Evolutionary conservation across 2,888 invertebrate species (phyloP), one percentile per base, ranked within the genome.

Genomic region (Limnephilus rhombicus): DNA sequence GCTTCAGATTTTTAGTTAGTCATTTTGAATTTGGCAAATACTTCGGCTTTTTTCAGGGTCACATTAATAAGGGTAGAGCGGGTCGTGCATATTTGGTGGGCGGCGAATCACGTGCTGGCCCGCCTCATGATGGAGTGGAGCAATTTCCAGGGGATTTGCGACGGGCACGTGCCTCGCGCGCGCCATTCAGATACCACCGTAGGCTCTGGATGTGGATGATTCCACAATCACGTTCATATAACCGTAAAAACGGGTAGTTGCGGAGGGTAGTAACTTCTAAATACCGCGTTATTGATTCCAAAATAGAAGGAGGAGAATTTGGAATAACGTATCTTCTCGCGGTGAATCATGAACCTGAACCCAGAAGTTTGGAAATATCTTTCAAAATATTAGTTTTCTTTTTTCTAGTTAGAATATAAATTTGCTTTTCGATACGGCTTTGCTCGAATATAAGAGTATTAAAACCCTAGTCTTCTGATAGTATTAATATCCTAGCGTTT

Each of bases 91-190:
- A 83, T 83, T 83, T 83, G 13, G 3, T 37, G 83, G 83, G 83
- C 31, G 83, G 31, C 13, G 18, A 29, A 37, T 83, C 83, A 83
- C 83, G 83, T 31, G 83, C 83, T 24, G 31, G 34, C 31, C 83
- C 83, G 82, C 82, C 83, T 83, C 83, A 81, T 80, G 89, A 89
- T 81, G 80, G 68, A 89, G 89, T 89, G 89, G 89, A 89, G n/a
- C 89, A 80, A 89, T 89, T 80, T 89, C 89, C 89, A 81, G 37
- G 81, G 89, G 89, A 89, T 89, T 89, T 89, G 80, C 89, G 29
- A 29, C 18, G 45, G 80, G 24, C 80, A 80, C 80, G 89, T 37
- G 80, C 31, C 89, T 41, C 80, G 80, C 80, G 31, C 82, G 53
- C 53, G 53, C 53, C 53, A 24, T 68, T 68, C 53, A 68, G 24